Percentiles rank a stretch among this genome's conserved stretches.
Conservation (phyloP, 1,140 invertebrate genomes). For the Ceratitis capitata region DNA sequence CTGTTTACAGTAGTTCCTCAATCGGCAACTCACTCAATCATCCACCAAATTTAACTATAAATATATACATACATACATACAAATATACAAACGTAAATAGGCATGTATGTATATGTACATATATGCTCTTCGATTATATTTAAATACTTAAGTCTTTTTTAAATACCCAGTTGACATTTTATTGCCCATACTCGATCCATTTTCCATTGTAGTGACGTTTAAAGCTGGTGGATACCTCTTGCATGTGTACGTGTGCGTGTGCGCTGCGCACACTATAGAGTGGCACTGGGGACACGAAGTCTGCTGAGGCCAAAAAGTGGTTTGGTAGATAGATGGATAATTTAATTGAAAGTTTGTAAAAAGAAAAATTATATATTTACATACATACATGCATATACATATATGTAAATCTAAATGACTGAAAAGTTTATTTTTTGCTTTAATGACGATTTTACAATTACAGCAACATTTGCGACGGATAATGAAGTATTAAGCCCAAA, state of each 20-base stretch:
- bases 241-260: neutral
- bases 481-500: too few relatives aligned
- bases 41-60: neutral
- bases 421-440: too few relatives aligned
- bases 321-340: neutral
- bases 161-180: slow-evolving; percentile 38
- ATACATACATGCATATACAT: too few relatives aligned
- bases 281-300: slow-evolving; percentile 25
- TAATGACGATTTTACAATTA: too few relatives aligned
- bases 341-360: neutral
- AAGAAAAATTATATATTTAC: too few relatives aligned
- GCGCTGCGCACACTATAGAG: too few relatives aligned
- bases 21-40: neutral
- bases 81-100: neutral
- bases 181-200: slow-evolving; percentile 23
- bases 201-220: neutral
- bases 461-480: too few relatives aligned
- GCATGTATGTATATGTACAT: neutral
- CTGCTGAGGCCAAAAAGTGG: neutral
- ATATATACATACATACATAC: neutral
- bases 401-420: too few relatives aligned
- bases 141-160: slow-evolving; percentile 30
- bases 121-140: neutral
- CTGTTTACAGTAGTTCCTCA: too few relatives aligned
- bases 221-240: neutral